phyloP scores from a whole-genome alignment of 2,113 vertebrate species.

The Crypturellus undulatus region DNA sequence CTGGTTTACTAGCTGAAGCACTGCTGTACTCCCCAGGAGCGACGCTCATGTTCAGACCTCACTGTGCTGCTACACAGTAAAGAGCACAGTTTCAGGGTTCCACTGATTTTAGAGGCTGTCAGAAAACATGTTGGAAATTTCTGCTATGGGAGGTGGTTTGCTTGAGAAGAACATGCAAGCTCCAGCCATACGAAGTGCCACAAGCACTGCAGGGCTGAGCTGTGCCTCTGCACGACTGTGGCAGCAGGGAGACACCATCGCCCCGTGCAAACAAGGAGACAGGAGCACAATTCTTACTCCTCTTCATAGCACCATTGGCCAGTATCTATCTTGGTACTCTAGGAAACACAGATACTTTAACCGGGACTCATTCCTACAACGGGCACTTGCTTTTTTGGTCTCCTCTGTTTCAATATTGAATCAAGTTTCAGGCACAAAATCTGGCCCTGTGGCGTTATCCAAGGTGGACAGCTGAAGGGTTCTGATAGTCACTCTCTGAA shows the following conservation, averaged over 20 bases:
- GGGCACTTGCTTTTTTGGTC: background rate
- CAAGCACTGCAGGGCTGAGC: accelerated
- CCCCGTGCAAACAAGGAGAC: background rate
- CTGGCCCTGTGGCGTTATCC: slow-evolving; percentile 19
- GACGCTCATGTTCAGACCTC: background rate
- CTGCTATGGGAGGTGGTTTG: background rate
- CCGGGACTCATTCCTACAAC: background rate
- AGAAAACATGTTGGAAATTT: background rate
- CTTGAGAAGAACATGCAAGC: background rate
- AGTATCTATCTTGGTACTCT: background rate
- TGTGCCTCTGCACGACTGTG: accelerated
- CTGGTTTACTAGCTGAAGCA: background rate
- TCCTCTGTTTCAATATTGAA: background rate
- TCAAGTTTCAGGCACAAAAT: background rate
- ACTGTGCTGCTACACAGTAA: background rate
- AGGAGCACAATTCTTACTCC: background rate
- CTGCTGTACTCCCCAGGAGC: background rate
- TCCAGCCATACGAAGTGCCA: background rate
- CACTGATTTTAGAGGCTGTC: background rate
- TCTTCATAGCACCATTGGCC: background rate
- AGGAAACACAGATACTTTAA: background rate
- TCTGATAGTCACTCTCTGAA: slow-evolving; percentile 43
- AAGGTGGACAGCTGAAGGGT: slow-evolving; percentile 65
- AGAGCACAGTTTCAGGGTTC: background rate
- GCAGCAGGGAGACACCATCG: background rate